Base-by-base conservation (phyloP, 2,888 invertebrate genomes). In the Hirtodrosophila duncani region DNA sequence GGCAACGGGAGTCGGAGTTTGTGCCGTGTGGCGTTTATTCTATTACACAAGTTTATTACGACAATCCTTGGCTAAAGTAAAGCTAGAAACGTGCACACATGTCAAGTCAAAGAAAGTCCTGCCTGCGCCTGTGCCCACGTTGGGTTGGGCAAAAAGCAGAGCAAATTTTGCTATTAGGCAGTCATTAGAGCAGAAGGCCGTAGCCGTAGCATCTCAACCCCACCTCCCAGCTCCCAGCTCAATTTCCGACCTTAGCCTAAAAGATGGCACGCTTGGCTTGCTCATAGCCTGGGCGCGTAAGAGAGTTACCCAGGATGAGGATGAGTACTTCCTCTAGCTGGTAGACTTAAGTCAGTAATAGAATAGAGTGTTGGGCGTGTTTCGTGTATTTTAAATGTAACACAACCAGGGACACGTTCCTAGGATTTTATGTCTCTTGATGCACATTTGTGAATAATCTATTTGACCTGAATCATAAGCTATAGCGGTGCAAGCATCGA, bases 11-110 rank as follows among this genome's bases (percentile, higher is more conserved):
- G 79, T 78, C 63, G 67, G n/a, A n/a, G 67, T 61, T 81, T 66
- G 67, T 37, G 79, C 58, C 69, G 67, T 75, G 72, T 77, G 74
- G 60, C 82, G 77, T 79, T 75, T 77, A 81, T 81, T 77, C 68
- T 82, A 77, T 81, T 77, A 81, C 80, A 81, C 82, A 80, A 77
- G 72, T 72, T 67, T 81, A 77, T 81, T 81, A 81, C 68, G 77
- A 66, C 60, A 65, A 75, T 65, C 64, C 57, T 46, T n/a, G n/a
- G n/a, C n/a, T n/a, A n/a, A 16, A 37, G 49, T 51, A 70, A 74
- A n/a, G n/a, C n/a, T n/a, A n/a, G 71, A 58, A 78, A 62, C 71
- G 60, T 72, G 71, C 59, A 43, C 56, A 48, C 67, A n/a, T n/a
- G 44, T 62, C 63, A 63, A 67, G 60, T 71, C 69, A 68, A 74